These are phyloP conservation scores for Eublepharis macularius DNA, from an alignment of 2,113 vertebrate genomes.

Conservation along the genomic window DNA sequence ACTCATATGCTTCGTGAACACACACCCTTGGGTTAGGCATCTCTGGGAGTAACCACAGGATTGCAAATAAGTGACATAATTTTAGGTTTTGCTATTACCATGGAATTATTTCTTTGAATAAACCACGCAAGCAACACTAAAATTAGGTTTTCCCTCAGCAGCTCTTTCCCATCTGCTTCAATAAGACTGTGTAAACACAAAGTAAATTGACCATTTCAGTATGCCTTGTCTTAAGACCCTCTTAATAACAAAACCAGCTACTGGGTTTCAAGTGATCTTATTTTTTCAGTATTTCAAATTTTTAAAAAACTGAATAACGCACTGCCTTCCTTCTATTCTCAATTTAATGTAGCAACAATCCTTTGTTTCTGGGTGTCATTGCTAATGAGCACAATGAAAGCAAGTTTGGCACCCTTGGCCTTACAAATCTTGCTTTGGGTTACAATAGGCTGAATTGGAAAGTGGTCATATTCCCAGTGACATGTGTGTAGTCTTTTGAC, in stretches of 20 bases:
- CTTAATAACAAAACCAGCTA: constrained; percentile 23
- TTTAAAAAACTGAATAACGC: constrained; percentile 44
- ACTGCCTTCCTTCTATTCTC: constrained; percentile 32
- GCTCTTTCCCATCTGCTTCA: constrained; percentile 11
- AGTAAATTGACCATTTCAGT: constrained; percentile 2
- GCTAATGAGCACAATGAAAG: constrained; percentile 29
- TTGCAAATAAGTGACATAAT: not conserved
- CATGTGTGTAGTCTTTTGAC: too few relatives aligned
- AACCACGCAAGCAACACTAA: not conserved
- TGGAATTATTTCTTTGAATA: not conserved
- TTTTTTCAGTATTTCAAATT: constrained; percentile 22
- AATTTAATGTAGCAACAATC: constrained; percentile 50
- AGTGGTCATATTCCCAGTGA: too few relatives aligned
- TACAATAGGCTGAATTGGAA: too few relatives aligned
- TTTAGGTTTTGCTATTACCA: constrained; percentile 19
- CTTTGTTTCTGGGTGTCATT: constrained; percentile 10
- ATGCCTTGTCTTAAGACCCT: not conserved
- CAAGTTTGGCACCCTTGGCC: not conserved
- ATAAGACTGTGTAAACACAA: not conserved
- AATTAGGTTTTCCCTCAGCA: accelerated
- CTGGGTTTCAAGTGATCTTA: constrained; percentile 16
- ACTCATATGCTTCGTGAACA: not conserved
- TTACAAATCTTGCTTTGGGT: not conserved
- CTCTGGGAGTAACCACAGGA: not conserved
- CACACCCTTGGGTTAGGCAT: not conserved